phyloP scores from a whole-genome alignment of 37 sponge, comb jelly and placozoan species.

The Hormiphora californensis region DNA sequence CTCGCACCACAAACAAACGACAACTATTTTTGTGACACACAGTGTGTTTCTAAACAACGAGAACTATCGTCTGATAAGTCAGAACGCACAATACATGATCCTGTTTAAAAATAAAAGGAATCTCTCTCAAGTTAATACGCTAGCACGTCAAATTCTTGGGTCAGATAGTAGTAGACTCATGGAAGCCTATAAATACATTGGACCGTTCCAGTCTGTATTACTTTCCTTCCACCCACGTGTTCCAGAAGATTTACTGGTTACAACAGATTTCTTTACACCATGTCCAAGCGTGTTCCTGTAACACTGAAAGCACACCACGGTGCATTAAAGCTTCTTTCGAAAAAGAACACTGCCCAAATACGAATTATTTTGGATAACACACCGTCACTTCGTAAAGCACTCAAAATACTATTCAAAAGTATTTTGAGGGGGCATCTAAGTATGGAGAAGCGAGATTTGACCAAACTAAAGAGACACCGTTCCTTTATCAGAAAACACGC shows the following conservation, averaged over 20 bases:
- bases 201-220: slow-evolving; percentile 1
- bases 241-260: slow-evolving; percentile 5
- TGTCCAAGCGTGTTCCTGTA: slow-evolving; percentile 24
- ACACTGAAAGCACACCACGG: neutral
- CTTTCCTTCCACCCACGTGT: slow-evolving; percentile 3
- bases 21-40: slow-evolving; percentile 9
- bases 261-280: neutral
- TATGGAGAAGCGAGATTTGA: no score
- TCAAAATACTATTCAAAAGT: no score
- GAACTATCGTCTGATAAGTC: neutral
- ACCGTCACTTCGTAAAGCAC: no score
- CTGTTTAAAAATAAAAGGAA: slow-evolving; percentile 31
- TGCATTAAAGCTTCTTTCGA: no score
- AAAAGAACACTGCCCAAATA: no score
- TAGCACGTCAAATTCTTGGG: slow-evolving; percentile 49
- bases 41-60: slow-evolving; percentile 36
- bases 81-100: slow-evolving; percentile 19
- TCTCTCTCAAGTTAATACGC: neutral
- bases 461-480: no score
- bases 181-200: slow-evolving; percentile 23
- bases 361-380: no score
- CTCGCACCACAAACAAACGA: slow-evolving; percentile 8
- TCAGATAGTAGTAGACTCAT: neutral
- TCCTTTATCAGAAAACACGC: no score
- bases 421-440: no score